Conservation (phyloP, 2,888 invertebrate species). For the Galeruca laticollis region DNA sequence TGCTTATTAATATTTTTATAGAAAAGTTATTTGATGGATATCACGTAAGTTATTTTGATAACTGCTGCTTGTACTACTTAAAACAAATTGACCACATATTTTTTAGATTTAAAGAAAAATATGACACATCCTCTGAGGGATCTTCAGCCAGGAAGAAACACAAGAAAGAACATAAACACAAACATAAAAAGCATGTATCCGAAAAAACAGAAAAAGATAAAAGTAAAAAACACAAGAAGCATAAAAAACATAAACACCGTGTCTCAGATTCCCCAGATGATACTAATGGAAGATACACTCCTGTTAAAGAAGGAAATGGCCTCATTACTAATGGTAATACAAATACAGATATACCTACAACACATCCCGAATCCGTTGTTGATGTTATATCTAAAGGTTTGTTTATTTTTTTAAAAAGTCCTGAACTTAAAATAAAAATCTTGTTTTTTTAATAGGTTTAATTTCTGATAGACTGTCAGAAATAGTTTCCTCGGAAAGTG, state of each 20-base stretch:
- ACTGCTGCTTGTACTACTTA: neutral
- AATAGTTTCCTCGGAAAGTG: slow-evolving; percentile 77
- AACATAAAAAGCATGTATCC: slow-evolving; percentile 68
- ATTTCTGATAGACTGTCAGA: slow-evolving; percentile 60
- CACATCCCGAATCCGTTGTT: slow-evolving; percentile 68
- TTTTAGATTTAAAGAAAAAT: slow-evolving; percentile 33
- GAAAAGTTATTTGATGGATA: slow-evolving; percentile 2
- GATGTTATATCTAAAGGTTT: slow-evolving; percentile 67
- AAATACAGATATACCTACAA: slow-evolving; percentile 68
- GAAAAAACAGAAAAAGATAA: slow-evolving; percentile 70
- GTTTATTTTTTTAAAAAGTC: neutral
- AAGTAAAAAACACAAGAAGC: slow-evolving; percentile 76
- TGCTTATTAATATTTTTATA: slow-evolving; percentile 2
- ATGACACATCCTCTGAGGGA: slow-evolving; percentile 27
- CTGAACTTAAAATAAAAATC: neutral
- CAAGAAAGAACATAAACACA: slow-evolving; percentile 73
- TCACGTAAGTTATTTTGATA: neutral
- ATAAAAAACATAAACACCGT: slow-evolving; percentile 73
- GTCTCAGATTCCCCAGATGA: slow-evolving; percentile 64
- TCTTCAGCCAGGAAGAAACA: slow-evolving; percentile 72
- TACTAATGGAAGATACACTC: slow-evolving; percentile 63
- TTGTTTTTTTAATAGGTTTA: slow-evolving; percentile 47
- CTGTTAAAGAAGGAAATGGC: slow-evolving; percentile 40
- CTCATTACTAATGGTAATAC: slow-evolving; percentile 58
- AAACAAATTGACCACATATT: neutral